These are phyloP conservation scores for Tyria jacobaeae DNA, from an alignment of 2,888 invertebrate genomes.

Conservation along the genomic window DNA sequence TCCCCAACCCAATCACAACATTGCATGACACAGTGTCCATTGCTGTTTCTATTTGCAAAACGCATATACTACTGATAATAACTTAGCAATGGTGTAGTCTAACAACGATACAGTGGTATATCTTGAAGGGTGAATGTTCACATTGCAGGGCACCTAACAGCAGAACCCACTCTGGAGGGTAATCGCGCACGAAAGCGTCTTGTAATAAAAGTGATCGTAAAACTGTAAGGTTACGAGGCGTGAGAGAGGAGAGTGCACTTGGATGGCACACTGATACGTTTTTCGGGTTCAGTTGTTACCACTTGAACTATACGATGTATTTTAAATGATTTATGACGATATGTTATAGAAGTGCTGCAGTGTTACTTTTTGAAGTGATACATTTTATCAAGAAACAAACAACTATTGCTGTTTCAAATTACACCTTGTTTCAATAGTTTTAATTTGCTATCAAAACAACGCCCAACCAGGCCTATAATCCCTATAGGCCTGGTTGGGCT, in stretches of 20 bases:
- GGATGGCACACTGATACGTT: slow-evolving; percentile 82
- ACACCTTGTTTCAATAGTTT: too few species aligned
- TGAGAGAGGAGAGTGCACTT: slow-evolving; percentile 80
- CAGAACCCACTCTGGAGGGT: slow-evolving; percentile 86
- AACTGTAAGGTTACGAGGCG: slow-evolving; percentile 85
- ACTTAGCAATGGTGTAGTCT: slow-evolving; percentile 61
- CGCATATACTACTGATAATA: neutral
- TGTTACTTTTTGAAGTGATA: slow-evolving; percentile 14
- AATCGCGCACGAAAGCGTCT: slow-evolving; percentile 86
- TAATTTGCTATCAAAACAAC: too few species aligned
- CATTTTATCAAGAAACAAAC: slow-evolving; percentile 17
- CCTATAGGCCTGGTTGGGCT: too few species aligned
- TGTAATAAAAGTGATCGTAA: slow-evolving; percentile 85
- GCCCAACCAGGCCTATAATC: too few species aligned
- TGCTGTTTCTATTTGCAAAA: slow-evolving; percentile 32
- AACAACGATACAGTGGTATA: slow-evolving; percentile 48
- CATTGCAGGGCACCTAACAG: slow-evolving; percentile 79
- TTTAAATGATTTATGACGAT: slow-evolving; percentile 73
- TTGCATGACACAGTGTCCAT: slow-evolving; percentile 47
- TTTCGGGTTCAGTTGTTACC: slow-evolving; percentile 71
- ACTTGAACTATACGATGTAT: slow-evolving; percentile 58
- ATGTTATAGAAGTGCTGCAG: slow-evolving; percentile 61
- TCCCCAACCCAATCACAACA: slow-evolving; percentile 41
- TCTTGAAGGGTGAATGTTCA: slow-evolving; percentile 61
- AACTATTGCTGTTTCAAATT: too few species aligned